These are phyloP conservation scores for Belonocnema kinseyi DNA, from an alignment of 1,140 invertebrate genomes.

Conservation along the genomic window DNA sequence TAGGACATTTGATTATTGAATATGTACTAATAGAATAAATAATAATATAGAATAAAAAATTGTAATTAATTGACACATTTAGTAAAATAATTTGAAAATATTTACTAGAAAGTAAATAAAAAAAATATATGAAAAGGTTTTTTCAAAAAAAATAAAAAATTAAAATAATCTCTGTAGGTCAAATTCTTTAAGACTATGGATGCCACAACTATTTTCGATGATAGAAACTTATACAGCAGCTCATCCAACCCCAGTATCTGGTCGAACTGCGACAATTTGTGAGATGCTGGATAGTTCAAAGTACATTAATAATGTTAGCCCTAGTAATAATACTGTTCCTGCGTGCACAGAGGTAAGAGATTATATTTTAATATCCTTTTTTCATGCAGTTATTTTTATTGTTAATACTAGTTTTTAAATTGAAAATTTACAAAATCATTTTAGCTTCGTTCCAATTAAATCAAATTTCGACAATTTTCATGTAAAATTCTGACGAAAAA, in stretches of 20 bases:
- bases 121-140: too few species aligned
- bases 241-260: slow-evolving; percentile 38
- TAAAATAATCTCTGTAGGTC: slow-evolving; percentile 54
- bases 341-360: slow-evolving; percentile 43
- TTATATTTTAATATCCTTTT: background rate
- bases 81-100: too few species aligned
- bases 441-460: too few species aligned
- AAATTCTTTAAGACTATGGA: slow-evolving; percentile 69
- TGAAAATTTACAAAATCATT: too few species aligned
- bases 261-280: slow-evolving; percentile 52
- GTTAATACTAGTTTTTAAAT: slow-evolving; percentile 15
- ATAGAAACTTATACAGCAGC: slow-evolving; percentile 64
- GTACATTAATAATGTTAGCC: slow-evolving; percentile 27
- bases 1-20: too few species aligned
- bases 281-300: slow-evolving; percentile 52
- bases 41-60: too few species aligned
- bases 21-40: too few species aligned
- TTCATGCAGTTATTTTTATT: background rate
- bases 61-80: too few species aligned
- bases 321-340: slow-evolving; percentile 22
- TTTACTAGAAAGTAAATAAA: too few species aligned
- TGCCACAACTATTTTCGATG: slow-evolving; percentile 70
- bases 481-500: too few species aligned
- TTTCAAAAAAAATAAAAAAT: background rate
- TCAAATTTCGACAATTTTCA: too few species aligned